These are phyloP conservation scores for Trinectes maculatus DNA, from an alignment of 2,113 vertebrate genomes.

Conservation along the genomic window DNA sequence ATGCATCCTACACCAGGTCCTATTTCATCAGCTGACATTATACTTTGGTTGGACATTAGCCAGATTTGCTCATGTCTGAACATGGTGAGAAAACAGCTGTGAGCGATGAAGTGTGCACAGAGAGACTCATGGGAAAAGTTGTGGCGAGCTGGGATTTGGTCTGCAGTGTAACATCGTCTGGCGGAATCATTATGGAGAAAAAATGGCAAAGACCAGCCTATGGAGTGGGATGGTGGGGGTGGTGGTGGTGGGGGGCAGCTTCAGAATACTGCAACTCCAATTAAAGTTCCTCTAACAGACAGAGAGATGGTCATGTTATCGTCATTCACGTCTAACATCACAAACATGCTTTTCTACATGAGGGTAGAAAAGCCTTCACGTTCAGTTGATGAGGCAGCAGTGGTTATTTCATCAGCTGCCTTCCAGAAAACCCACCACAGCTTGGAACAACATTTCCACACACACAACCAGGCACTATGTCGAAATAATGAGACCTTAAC, in stretches of 20 bases:
- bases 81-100: slow-evolving; percentile 77
- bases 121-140: slow-evolving; percentile 75
- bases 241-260: no score
- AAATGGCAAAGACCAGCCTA: slow-evolving; percentile 37
- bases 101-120: slow-evolving; percentile 73
- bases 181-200: slow-evolving; percentile 63
- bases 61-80: slow-evolving; percentile 16
- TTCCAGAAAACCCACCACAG: background rate
- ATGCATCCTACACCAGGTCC: background rate
- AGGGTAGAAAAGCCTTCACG: no score
- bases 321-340: no score
- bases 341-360: no score
- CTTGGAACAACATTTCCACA: background rate
- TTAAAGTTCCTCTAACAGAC: no score
- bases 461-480: background rate
- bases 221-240: background rate
- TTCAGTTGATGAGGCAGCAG: no score
- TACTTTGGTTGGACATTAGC: slow-evolving; percentile 9
- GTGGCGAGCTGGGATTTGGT: slow-evolving; percentile 70
- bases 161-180: slow-evolving; percentile 59
- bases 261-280: no score
- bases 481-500: background rate
- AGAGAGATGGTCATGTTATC: no score
- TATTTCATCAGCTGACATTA: background rate
- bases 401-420: no score